Evolutionary conservation across 2,888 invertebrate species (phyloP).

Genomic region (Esperia sulphurella): DNA sequence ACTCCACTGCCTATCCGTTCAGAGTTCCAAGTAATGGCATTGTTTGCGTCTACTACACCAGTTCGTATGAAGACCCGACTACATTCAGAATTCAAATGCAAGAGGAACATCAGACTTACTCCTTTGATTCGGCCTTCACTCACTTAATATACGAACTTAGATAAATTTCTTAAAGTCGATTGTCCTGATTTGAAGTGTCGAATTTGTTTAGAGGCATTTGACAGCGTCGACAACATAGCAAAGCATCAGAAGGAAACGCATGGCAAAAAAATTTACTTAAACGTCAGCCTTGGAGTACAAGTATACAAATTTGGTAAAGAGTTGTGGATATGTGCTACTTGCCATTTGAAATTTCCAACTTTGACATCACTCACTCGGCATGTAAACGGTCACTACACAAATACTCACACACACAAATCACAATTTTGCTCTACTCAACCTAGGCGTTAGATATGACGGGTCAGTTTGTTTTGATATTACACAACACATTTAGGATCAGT

Average conservation of each 20-base stretch:
- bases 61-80: conserved; percentile 38
- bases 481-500: too few relatives aligned
- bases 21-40: conserved; percentile 35
- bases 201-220: conserved; percentile 38
- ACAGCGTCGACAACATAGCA: conserved; percentile 43
- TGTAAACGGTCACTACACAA: conserved; percentile 32
- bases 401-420: too few relatives aligned
- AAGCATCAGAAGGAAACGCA: conserved; percentile 45
- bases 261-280: conserved; percentile 38
- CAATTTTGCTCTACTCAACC: too few relatives aligned
- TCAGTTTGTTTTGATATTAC: too few relatives aligned
- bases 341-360: conserved; percentile 41
- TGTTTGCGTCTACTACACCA: conserved; percentile 53
- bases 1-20: conserved; percentile 47
- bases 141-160: conserved; percentile 24
- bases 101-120: conserved; percentile 35
- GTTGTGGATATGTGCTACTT: conserved; percentile 49
- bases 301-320: conserved; percentile 57
- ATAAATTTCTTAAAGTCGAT: conserved; percentile 61
- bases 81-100: conserved; percentile 48
- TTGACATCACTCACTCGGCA: conserved; percentile 44
- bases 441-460: too few relatives aligned
- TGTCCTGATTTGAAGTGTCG: conserved; percentile 57
- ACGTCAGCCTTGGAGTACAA: conserved; percentile 48
- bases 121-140: conserved; percentile 35